A percentile compares a stretch with the other conserved stretches of the same genome.
Conservation (phyloP, 2,888 invertebrate genomes). For the Cephus pygmeus region DNA sequence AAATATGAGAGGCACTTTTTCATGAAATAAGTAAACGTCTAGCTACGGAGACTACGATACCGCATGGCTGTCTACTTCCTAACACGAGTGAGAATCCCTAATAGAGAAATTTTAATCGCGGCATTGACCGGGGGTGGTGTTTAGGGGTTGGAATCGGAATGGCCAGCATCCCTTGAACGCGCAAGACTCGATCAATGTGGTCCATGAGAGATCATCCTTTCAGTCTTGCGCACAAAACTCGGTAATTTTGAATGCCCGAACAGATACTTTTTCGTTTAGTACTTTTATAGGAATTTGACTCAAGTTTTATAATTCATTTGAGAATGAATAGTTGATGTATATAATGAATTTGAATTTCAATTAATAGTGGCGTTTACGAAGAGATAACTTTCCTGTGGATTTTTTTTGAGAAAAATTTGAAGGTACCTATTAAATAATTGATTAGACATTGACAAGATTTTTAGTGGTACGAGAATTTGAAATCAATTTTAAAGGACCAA, state of each 20-base stretch:
- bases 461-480: not conserved
- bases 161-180: slow-evolving; percentile 47
- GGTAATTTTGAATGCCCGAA: not conserved
- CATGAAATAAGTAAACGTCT: slow-evolving; percentile 26
- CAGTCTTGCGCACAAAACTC: slow-evolving; percentile 38
- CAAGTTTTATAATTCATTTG: not conserved
- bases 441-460: not conserved
- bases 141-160: slow-evolving; percentile 50
- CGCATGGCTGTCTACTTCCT: slow-evolving; percentile 49
- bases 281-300: not conserved
- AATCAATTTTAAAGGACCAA: not conserved
- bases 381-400: not conserved
- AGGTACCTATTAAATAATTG: not conserved
- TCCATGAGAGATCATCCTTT: slow-evolving; percentile 37
- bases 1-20: slow-evolving; percentile 20
- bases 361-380: not conserved
- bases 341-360: not conserved
- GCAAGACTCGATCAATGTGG: slow-evolving; percentile 57
- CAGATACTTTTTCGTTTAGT: not conserved
- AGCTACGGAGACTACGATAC: slow-evolving; percentile 44
- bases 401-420: not conserved
- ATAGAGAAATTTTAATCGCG: slow-evolving; percentile 47
- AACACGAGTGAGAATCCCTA: slow-evolving; percentile 38
- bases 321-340: too few species aligned
- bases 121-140: slow-evolving; percentile 50